Evolutionary conservation across 2,797 vertebrate genomes (phyloP).

Genomic region (Arrhamphus sclerolepis): DNA sequence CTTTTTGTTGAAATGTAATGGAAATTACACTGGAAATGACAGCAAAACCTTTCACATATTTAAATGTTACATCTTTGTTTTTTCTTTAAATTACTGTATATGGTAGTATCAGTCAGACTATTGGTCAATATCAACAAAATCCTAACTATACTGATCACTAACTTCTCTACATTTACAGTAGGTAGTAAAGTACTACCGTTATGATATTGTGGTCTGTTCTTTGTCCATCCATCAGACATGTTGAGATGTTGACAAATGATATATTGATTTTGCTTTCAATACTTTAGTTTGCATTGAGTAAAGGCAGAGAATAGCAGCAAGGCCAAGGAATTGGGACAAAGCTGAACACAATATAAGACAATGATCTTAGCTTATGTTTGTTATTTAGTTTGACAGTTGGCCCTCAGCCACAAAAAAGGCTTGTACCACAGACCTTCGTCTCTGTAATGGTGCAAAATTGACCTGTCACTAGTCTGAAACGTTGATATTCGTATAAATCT

Average conservation of each 20-base stretch:
- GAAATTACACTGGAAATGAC: no score
- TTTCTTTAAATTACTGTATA: no score
- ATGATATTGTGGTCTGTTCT: conserved; percentile 10
- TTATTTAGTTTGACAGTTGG: conserved; percentile 66
- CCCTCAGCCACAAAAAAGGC: conserved; percentile 50
- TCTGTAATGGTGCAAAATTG: conserved; percentile 73
- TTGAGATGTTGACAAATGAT: conserved; percentile 1
- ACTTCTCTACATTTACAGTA: no score
- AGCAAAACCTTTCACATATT: no score
- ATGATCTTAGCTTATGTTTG: conserved; percentile 51
- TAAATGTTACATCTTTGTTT: no score
- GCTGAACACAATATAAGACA: conserved; percentile 40
- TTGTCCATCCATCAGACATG: background rate
- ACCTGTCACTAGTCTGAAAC: conserved; percentile 75
- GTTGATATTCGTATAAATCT: conserved; percentile 73
- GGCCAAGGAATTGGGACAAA: conserved; percentile 15
- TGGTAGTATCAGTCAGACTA: no score
- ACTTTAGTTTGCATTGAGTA: conserved; percentile 2
- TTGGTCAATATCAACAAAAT: no score
- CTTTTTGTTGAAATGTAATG: no score
- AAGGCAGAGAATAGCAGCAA: conserved; percentile 14
- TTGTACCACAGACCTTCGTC: conserved; percentile 43
- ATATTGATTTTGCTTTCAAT: conserved; percentile 9
- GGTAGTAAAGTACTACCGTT: background rate
- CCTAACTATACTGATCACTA: no score